These are phyloP conservation scores for Drosophila insularis DNA, from an alignment of 1,140 invertebrate genomes.

Conservation along the genomic window DNA sequence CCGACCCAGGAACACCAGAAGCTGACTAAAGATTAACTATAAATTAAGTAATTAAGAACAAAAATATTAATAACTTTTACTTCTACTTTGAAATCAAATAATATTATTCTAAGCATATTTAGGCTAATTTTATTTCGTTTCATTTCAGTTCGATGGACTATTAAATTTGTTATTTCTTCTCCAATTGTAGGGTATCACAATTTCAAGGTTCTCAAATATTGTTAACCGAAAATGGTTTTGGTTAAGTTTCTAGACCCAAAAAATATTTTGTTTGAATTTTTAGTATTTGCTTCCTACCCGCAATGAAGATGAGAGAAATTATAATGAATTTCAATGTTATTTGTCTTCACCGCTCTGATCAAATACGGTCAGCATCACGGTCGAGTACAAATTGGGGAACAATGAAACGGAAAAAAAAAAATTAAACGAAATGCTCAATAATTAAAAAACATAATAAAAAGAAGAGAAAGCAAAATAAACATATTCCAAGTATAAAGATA, in stretches of 20 bases:
- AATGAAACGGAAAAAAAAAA: neutral
- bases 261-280: neutral
- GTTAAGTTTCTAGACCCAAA: neutral
- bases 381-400: slow-evolving; percentile 6
- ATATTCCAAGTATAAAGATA: slow-evolving; percentile 4
- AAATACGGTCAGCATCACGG: neutral
- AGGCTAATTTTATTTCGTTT: too few relatives aligned
- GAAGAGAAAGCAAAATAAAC: neutral
- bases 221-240: neutral
- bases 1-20: too few relatives aligned
- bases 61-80: too few relatives aligned
- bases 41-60: too few relatives aligned
- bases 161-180: too few relatives aligned
- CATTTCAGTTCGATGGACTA: too few relatives aligned
- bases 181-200: neutral
- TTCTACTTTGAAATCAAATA: too few relatives aligned
- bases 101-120: too few relatives aligned
- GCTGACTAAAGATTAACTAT: too few relatives aligned
- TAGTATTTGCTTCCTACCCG: neutral
- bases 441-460: neutral
- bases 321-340: slow-evolving; percentile 15
- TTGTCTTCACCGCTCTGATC: slow-evolving; percentile 11
- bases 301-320: slow-evolving; percentile 5
- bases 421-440: neutral
- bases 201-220: neutral